Base-by-base conservation (phyloP, 2,113 vertebrate species). In the Solea solea region DNA sequence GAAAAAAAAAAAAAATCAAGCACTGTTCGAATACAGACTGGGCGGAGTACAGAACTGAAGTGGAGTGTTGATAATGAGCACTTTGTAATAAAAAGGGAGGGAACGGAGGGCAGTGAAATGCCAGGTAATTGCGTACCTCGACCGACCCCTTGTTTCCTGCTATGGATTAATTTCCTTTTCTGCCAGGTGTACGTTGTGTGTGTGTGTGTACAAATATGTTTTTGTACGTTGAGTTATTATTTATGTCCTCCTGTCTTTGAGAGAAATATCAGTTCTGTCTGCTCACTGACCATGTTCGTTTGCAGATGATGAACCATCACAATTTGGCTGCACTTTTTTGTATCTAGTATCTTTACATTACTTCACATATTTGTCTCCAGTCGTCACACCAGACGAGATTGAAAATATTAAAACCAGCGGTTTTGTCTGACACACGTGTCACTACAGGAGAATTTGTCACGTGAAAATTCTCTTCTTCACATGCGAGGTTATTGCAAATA, bases 91-190 rank as follows among this genome's bases (percentile, higher is more conserved):
- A 73, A 73, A 91, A 88, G 80, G 84, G 84, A 85, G 2, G 93
- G 78, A 78, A 74, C 76, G 9, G 52, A 81, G 75, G 81, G 84
- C 80, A 84, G 83, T 64, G 79, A 92, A 83, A 87, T 92, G 90
- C 89, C 90, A 65, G 81, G 90, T 97, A 97, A 98, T 96, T 96
- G 96, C 86, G 96, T 71, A 76, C 85, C 88, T 82, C 88, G 79
- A 89, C 88, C 68, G 72, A 76, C 45, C 45, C 14, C 45, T 48
- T 48, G 45, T 48, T 48, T 12, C 45, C 45, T 48, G 45, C 91
- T 78, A 84, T 71, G 91, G 77, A 74, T 88, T 89, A 84, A 93
- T 21, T 68, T 67, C 11, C 56, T 11, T 92, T 94, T 94, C 88
- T 87, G 88, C 93, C 95, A 98, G 95, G 95, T 96, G 95, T 90